Conservation (phyloP, 2,113 vertebrate genomes). For the Scomber colias region DNA sequence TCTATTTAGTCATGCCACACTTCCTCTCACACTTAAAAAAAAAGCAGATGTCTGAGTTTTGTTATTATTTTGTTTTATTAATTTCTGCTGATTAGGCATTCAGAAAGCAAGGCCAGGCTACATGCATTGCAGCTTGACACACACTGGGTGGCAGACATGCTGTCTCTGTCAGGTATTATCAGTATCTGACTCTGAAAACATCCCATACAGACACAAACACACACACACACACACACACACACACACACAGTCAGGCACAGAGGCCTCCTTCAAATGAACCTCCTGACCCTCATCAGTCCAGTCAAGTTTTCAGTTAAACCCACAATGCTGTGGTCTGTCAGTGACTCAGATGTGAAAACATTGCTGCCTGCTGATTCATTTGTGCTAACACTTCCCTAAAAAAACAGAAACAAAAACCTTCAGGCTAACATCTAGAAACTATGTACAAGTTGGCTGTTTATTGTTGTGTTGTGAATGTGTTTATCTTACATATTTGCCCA, state of each 20-base stretch:
- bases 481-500: too few relatives aligned
- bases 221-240: too few relatives aligned
- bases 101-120: too few relatives aligned
- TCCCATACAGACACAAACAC: background rate
- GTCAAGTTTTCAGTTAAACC: background rate
- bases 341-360: background rate
- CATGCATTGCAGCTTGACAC: background rate
- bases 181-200: too few relatives aligned
- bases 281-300: background rate
- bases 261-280: background rate
- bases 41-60: background rate
- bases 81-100: background rate
- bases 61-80: background rate
- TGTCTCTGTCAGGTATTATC: background rate
- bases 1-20: too few relatives aligned
- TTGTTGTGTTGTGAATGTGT: too few relatives aligned
- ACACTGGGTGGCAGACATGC: constrained; percentile 20
- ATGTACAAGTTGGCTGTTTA: background rate
- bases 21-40: too few relatives aligned
- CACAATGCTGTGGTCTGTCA: background rate
- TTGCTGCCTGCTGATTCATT: background rate
- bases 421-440: background rate
- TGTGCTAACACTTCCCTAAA: background rate
- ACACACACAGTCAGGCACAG: too few relatives aligned
- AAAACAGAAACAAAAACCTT: background rate